phyloP scores from a whole-genome alignment of 92 coral and sea anemone genomes.

The Umimayanthus kanabou region DNA sequence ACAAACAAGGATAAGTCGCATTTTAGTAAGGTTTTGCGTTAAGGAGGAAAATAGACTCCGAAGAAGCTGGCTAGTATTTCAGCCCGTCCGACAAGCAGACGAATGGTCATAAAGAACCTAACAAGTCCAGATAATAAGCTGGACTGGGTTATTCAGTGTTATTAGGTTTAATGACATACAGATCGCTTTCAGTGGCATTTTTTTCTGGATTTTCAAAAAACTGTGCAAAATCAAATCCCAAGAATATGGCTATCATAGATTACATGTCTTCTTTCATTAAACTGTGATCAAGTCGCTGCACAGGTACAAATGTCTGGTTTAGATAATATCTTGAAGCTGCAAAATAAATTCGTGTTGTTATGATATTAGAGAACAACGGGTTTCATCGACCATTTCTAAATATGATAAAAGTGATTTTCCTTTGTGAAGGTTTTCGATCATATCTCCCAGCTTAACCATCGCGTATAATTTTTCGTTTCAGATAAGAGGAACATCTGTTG shows the following conservation, averaged over 20 bases:
- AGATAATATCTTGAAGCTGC: conserved; percentile 16
- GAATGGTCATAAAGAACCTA: not conserved
- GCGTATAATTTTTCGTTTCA: not conserved
- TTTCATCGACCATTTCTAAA: not conserved
- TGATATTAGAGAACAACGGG: not conserved
- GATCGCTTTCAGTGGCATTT: not conserved
- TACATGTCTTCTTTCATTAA: not conserved
- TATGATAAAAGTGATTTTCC: not conserved
- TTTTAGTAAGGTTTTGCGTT: not conserved
- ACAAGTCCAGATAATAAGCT: not conserved
- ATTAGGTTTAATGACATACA: not conserved
- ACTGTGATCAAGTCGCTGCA: not conserved
- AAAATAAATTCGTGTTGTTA: not conserved
- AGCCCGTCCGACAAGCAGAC: not conserved
- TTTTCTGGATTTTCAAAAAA: too few relatives aligned
- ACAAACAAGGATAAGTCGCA: too few relatives aligned
- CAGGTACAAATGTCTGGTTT: not conserved
- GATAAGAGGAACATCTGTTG: not conserved
- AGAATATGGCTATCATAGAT: not conserved
- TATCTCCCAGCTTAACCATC: not conserved
- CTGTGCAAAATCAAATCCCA: not conserved
- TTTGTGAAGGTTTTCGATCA: not conserved
- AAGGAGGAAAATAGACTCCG: not conserved
- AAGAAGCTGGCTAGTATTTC: not conserved
- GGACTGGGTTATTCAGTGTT: too few relatives aligned